Base-by-base conservation (phyloP, 2,113 vertebrate species). In the Alouatta palliata region DNA sequence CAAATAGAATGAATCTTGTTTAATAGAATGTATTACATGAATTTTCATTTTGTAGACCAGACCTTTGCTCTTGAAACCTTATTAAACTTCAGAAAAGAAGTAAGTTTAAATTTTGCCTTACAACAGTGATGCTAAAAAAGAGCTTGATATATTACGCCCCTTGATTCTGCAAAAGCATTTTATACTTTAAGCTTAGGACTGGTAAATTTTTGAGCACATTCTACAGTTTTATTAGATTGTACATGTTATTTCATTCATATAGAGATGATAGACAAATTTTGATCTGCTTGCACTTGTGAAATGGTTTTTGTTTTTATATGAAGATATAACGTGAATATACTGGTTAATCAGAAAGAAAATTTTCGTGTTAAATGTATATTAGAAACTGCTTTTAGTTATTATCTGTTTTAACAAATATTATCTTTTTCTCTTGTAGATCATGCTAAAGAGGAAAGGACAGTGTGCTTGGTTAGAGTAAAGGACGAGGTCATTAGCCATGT, bases 401-500 rank as follows among this genome's bases (percentile, higher is more conserved):
- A 12, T 85, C 45, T 79, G 12, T 64, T 79, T 79, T 95, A 97
- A 96, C 58, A 1, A 37, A 14, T 58, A 79, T 91, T 58, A 10
- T 97, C 19, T 93, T 23, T 97, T 92, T 89, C 77, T 84, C 68
- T 79, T 93, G 23, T 95, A 99, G 99, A 98, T 99, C 98, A 98
- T 97, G 93, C 95, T 98, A 85, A 90, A 96, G 96, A 98, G 97
- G 92, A 98, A 98, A 98, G 98, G 99, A 98, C 98, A 98, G 98
- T 97, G 98, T 98, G 99, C 98, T 98, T 98, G 98, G 98, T 98
- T 98, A 97, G 97, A 98, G 98, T 98, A 98, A 98, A 98, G 98
- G 98, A 99, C 96, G 93, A 95, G 96, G 97, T 98, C 99, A 98
- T 99, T 99, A 99, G 98, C 99, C 99, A 99, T 99, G 98, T 96